Evolutionary conservation across 2,888 invertebrate genomes (phyloP).

Genomic region (Agriopis leucophaearia): DNA sequence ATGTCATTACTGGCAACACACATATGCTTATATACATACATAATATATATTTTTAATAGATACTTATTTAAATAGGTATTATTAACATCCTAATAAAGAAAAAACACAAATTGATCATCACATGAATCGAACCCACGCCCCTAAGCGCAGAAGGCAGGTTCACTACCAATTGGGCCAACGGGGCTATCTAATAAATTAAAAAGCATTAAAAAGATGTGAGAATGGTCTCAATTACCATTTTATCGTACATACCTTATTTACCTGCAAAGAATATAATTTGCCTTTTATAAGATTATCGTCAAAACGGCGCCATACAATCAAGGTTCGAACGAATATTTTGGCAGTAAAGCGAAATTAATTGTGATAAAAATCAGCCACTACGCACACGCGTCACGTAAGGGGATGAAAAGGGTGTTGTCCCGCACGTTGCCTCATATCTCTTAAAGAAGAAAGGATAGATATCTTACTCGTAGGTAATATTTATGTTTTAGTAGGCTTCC

Average conservation of each 20-base stretch:
- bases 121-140: too few relatives aligned
- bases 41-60: too few relatives aligned
- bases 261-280: too few relatives aligned
- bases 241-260: neutral
- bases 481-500: conserved; percentile 43
- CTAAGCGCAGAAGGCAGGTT: too few relatives aligned
- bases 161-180: too few relatives aligned
- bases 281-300: neutral
- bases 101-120: too few relatives aligned
- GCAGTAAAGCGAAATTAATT: conserved; percentile 54
- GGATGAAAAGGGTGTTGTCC: conserved; percentile 57
- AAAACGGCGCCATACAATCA: conserved; percentile 17
- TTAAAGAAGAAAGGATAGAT: conserved; percentile 42
- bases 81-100: too few relatives aligned
- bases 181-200: too few relatives aligned
- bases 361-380: conserved; percentile 57
- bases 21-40: too few relatives aligned
- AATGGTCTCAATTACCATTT: neutral
- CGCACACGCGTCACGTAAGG: conserved; percentile 56
- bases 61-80: too few relatives aligned
- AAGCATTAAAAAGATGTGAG: too few relatives aligned
- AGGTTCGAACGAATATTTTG: conserved; percentile 28
- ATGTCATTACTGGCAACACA: too few relatives aligned
- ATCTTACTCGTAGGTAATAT: conserved; percentile 47
- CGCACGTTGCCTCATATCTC: conserved; percentile 50